Evolutionary conservation across 2,888 invertebrate genomes (phyloP).

Genomic region (Pristionchus japonicus): DNA sequence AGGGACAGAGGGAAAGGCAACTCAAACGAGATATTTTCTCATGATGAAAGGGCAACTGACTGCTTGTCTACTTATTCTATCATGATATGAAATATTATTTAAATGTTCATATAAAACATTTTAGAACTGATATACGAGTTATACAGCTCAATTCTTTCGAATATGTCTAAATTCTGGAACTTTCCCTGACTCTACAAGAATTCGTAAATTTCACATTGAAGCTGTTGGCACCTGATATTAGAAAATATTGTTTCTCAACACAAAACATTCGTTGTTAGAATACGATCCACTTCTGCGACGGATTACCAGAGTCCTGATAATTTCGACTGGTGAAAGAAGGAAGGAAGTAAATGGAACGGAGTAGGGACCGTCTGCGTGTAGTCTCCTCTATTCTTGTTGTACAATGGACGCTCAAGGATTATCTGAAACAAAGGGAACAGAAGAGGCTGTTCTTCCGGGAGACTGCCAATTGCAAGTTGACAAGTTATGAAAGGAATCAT

Average conservation of each 20-base stretch:
- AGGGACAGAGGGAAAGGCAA: neutral
- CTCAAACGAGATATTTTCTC: conserved; percentile 4
- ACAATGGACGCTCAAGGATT: neutral
- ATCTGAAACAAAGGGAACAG: neutral
- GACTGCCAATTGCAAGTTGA: neutral
- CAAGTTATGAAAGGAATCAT: neutral
- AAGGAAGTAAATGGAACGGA: conserved; percentile 17
- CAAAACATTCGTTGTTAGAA: too few species aligned
- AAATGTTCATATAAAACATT: too few species aligned
- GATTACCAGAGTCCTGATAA: too few species aligned
- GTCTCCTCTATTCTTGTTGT: neutral
- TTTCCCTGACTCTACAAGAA: too few species aligned
- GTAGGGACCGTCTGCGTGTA: neutral
- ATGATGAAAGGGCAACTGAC: neutral
- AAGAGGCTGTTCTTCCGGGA: neutral
- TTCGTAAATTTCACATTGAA: too few species aligned
- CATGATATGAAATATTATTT: too few species aligned
- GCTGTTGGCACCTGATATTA: too few species aligned
- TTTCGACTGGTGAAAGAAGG: neutral
- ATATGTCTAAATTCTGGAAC: too few species aligned
- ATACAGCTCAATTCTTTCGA: too few species aligned
- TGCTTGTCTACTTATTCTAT: neutral
- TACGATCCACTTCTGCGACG: too few species aligned
- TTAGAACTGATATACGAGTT: too few species aligned
- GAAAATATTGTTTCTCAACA: too few species aligned